Evolutionary conservation across 35 echinoderm and acorn worm species (phyloP), one percentile per base, ranked within the genome.

Genomic region (Nesometra sesokonis): DNA sequence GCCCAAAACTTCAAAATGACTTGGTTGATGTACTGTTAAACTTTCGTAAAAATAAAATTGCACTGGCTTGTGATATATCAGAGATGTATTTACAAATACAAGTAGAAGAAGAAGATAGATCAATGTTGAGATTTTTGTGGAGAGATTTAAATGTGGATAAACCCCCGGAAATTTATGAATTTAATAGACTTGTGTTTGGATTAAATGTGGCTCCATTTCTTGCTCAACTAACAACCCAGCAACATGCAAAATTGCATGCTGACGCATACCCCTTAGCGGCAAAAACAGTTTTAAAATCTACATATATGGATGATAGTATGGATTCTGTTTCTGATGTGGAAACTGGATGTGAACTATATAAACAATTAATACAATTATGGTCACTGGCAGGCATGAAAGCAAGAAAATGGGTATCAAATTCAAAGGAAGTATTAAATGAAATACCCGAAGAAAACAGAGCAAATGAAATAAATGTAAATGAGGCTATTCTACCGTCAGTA

Each of bases 291-390:
- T 29, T 82, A 17, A 88, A 82, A 47, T 81, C 87, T 27, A 82
- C 78, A 29, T 88, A 88, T 37, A 88, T 90, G 38, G 84, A 90
- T 57, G 89, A 85, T 17, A 85, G 35, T 35, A 57, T 90, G 89
- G 30, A 40, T 34, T 89, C 81, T 0, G 88, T 84, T 33, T 7
- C 47, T 34, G 46, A 77, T 57, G 77, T 30, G 15, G 67, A 85
- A 43, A 32, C 32, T 0, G 88, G 36, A 1, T 21, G 37, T 17
- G 30, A 85, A 38, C 38, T 90, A 31, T 90, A 90, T 85, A 38
- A 33, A 78, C 13, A 85, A 35, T 47, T 90, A 33, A 46, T 13
- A 35, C 32, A 80, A 77, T 57, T 84, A 30, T 80, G 76, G 77
- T n/a, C 35, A 76, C 78, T 31, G 5, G 83, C 82, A 29, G 83